Evolutionary conservation across 1,140 invertebrate species (phyloP).

Genomic region (Drosophila pseudoananassae): DNA sequence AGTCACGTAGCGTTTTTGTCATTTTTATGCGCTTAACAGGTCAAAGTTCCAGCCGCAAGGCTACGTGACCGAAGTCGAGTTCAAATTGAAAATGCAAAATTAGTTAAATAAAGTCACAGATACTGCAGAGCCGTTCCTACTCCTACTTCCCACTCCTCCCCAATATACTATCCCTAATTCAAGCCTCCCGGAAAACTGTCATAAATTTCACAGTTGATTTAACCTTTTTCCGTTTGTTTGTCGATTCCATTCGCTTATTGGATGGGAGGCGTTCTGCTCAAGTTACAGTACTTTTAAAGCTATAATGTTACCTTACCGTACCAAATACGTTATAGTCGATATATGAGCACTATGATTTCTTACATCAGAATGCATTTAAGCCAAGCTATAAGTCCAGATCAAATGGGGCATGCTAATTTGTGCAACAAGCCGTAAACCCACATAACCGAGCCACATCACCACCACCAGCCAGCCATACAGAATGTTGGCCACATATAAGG

Average conservation of each 20-base stretch:
- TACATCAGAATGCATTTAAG: constrained; percentile 60
- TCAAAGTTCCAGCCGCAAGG: constrained; percentile 56
- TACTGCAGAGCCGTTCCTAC: not conserved
- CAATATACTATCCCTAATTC: not conserved
- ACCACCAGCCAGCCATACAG: not conserved
- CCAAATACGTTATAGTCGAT: not conserved
- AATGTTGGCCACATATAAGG: constrained; percentile 15
- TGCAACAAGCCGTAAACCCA: constrained; percentile 68
- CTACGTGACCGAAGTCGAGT: constrained; percentile 60
- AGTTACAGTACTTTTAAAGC: not conserved
- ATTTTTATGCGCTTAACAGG: constrained; percentile 72
- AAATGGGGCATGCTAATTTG: constrained; percentile 76
- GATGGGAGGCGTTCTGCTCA: not conserved
- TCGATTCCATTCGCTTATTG: constrained; percentile 29
- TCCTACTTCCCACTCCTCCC: not conserved
- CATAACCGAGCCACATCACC: constrained; percentile 42
- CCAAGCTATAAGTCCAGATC: constrained; percentile 41
- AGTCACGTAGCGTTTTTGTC: constrained; percentile 75
- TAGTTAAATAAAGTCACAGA: constrained; percentile 57
- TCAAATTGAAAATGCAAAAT: constrained; percentile 73
- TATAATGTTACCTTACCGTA: no score
- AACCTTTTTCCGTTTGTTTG: constrained; percentile 46
- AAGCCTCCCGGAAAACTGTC: constrained; percentile 39
- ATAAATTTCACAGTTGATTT: constrained; percentile 77
- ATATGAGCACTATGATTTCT: constrained; percentile 2